phyloP scores from a whole-genome alignment of 2,797 vertebrate genomes.

The Crax fasciolata region DNA sequence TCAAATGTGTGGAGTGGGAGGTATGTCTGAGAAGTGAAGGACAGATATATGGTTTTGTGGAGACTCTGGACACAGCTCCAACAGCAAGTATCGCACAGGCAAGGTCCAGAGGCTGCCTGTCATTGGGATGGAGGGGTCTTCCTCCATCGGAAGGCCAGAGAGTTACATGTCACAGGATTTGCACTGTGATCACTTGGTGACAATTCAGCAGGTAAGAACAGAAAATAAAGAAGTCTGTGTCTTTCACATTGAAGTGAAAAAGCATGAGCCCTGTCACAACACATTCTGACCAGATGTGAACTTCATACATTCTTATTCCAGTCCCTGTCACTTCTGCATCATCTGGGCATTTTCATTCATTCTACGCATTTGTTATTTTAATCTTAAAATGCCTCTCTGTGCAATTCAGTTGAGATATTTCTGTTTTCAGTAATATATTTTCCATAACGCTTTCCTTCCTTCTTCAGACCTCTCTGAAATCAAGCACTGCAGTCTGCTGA shows the following conservation, averaged over 20 bases:
- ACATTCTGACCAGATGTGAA: not conserved
- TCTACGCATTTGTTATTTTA: not conserved
- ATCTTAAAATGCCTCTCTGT: not conserved
- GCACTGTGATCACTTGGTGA: not conserved
- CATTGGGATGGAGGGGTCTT: not conserved
- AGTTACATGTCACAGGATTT: not conserved
- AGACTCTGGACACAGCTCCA: not conserved
- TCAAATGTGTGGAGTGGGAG: not conserved
- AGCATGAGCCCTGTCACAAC: not conserved
- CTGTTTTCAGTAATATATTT: not conserved
- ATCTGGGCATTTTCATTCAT: not conserved
- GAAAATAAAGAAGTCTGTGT: not conserved
- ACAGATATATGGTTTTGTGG: not conserved
- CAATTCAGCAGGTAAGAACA: not conserved
- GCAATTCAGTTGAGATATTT: not conserved
- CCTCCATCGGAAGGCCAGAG: not conserved
- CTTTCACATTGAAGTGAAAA: not conserved
- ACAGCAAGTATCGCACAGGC: not conserved
- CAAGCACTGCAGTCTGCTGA: not conserved
- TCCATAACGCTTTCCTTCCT: not conserved
- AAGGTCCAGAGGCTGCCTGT: not conserved
- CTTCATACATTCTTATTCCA: not conserved
- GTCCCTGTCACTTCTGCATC: not conserved
- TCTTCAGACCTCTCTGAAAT: slow-evolving; percentile 6
- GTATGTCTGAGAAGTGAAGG: not conserved